Evolutionary conservation across 2,113 vertebrate genomes (phyloP).

Genomic region (Gambusia affinis): DNA sequence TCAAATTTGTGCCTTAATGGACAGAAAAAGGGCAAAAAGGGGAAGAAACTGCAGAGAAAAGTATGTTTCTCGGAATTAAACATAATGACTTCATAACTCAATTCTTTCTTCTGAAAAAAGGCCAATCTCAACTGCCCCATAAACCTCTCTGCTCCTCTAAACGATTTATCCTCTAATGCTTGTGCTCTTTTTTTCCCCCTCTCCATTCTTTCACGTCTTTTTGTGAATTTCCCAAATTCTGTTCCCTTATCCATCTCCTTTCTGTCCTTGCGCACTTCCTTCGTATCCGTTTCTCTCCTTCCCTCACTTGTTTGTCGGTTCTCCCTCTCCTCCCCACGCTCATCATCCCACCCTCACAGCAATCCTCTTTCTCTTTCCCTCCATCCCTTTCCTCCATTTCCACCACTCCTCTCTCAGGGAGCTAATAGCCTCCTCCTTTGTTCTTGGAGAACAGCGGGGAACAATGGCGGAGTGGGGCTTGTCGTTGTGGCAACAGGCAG

Average conservation of each 20-base stretch:
- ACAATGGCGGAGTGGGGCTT: constrained; percentile 75
- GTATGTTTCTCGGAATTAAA: constrained; percentile 55
- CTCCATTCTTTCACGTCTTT: constrained; percentile 19
- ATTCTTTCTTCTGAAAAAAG: constrained; percentile 18
- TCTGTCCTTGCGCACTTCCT: constrained; percentile 42
- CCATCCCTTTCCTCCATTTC: constrained; percentile 71
- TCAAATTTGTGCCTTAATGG: constrained; percentile 43
- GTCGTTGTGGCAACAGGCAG: constrained; percentile 79
- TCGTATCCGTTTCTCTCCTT: constrained; percentile 31
- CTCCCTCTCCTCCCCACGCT: constrained; percentile 56
- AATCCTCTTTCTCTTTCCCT: constrained; percentile 52
- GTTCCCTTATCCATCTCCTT: constrained; percentile 39
- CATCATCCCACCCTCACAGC: constrained; percentile 63
- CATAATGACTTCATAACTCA: constrained; percentile 46
- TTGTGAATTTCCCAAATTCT: constrained; percentile 40
- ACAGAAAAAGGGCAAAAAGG: constrained; percentile 39
- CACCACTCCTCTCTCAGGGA: constrained; percentile 70
- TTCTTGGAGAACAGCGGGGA: constrained; percentile 78
- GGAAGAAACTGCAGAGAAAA: constrained; percentile 35
- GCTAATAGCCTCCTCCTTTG: constrained; percentile 79
- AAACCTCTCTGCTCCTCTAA: constrained; percentile 42
- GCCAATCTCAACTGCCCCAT: constrained; percentile 22
- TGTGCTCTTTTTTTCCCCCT: constrained; percentile 33
- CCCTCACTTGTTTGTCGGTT: constrained; percentile 47
- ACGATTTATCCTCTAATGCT: constrained; percentile 47